Base-by-base conservation (phyloP, 2,888 invertebrate species). In the Cantharis nigra region DNA sequence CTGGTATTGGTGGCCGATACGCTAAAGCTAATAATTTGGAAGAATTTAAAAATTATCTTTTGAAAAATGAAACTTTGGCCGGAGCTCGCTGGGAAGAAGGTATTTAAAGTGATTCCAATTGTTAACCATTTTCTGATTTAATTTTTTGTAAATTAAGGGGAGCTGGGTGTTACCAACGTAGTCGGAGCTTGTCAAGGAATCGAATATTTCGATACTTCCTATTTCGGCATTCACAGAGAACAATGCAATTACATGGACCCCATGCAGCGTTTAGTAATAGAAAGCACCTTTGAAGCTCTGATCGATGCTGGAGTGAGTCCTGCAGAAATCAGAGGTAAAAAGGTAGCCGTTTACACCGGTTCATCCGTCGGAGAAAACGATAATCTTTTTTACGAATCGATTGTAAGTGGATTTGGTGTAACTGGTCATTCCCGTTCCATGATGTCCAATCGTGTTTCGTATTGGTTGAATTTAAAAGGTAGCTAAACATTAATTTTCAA, bases 391-490 rank as follows among this genome's bases (percentile, higher is more conserved):
- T 90, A 82, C 89, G 92, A 89, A 87, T 91, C 81, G 70, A 88
- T 85, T 70, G 88, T 90, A 0, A 89, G 89, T 81, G 94, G 93
- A 33, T 93, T 93, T 87, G 91, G 91, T 71, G 90, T 94, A 84
- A 92, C 93, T 72, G 94, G 94, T 1, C 93, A 93, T 88, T 95
- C 96, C 81, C 92, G 97, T 79, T 96, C 97, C n/a, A 98, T 98
- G 98, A 92, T 98, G 89, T 95, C 98, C 14, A 98, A 98, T 89
- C 92, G 98, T 73, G 92, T 98, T 82, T 97, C 98, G 0, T 98
- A 96, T 87, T 94, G 95, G 90, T 91, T 98, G 79, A 97, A 98
- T 70, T 91, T 97, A 23, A 95, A 94, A 84, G 97, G 98, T 26
- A 81, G 26, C 10, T 11, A 49, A 26, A 18, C n/a, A 26, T 18